Base-by-base conservation (phyloP, 2,888 invertebrate species). In the Tipula vernalis region DNA sequence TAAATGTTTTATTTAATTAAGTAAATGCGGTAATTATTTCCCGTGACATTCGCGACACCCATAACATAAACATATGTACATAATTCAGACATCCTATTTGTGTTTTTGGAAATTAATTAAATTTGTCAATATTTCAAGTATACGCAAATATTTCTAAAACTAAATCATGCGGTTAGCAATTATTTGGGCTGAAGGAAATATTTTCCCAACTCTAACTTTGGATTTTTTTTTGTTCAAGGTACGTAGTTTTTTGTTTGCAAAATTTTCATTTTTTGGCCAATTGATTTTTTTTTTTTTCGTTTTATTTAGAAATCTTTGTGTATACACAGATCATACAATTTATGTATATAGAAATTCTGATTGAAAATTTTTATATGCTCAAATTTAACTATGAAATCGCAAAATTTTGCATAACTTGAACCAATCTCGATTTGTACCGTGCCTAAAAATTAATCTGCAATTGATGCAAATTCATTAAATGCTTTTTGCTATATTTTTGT, bases 1-100 rank as follows among this genome's bases (percentile, higher is more conserved):
- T 71, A 71, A 71, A 71, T 71, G 71, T 71, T 71, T 71, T 71
- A 71, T 71, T 71, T 71, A 71, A 71, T 71, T 71, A 71, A 71
- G 71, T 3, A 28, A 71, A 71, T 3, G 71, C 12, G 28, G 28
- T 8, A 71, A 71, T 71, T 71, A 71, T 71, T 71, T 71, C 28
- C 71, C 71, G 28, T 71, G 71, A 71, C 71, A 71, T 71, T 71
- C 71, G 71, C 10, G 71, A 41, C 41, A 41, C 28, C 28, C 44
- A 44, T 42, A n/a, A n/a, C n/a, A 41, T 2, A 41, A 5, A 44
- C 44, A 44, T 39, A 6, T 12, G 10, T 12, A 44, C n/a, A 51
- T 12, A 28, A 28, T 28, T 28, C 28, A 71, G 28, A 71, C 71
- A 71, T 71, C 71, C 71, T 71, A 71, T 28, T 71, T 71, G 28